Conservation (phyloP, 2,888 invertebrate species). For the Rhaphigaster nebulosa region DNA sequence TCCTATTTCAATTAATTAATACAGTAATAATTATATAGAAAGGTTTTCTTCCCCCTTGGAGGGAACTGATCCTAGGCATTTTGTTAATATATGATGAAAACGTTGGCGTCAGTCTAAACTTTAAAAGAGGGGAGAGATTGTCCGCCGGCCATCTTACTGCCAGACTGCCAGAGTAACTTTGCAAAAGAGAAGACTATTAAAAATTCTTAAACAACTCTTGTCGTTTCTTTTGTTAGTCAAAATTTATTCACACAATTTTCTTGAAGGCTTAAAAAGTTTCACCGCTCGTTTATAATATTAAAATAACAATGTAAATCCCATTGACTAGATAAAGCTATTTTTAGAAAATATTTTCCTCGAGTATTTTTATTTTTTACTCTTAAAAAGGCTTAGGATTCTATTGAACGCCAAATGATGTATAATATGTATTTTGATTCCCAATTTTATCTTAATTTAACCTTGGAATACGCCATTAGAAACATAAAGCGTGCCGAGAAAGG, state of each 20-base stretch:
- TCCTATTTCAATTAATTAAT: too few species aligned
- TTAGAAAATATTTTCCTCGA: background rate
- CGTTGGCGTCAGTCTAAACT: background rate
- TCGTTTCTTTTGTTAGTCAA: background rate
- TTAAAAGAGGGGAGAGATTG: background rate
- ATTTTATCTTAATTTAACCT: too few species aligned
- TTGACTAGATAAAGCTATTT: background rate
- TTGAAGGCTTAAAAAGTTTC: background rate
- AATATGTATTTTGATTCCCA: too few species aligned
- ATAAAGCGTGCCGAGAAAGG: too few species aligned
- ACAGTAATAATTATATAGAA: background rate
- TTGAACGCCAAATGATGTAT: too few species aligned
- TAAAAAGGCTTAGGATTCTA: background rate
- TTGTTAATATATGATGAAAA: background rate
- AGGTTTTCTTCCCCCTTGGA: background rate
- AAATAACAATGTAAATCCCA: background rate
- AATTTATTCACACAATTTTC: constrained; percentile 30
- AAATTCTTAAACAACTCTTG: constrained; percentile 12
- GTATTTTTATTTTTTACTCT: background rate
- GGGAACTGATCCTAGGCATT: background rate
- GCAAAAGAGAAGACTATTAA: constrained; percentile 5
- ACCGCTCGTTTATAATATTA: background rate
- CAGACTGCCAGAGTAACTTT: background rate
- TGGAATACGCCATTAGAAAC: too few species aligned
- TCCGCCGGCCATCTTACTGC: background rate